Evolutionary conservation across 2,888 invertebrate species (phyloP).

Genomic region (Polia nebulosa): DNA sequence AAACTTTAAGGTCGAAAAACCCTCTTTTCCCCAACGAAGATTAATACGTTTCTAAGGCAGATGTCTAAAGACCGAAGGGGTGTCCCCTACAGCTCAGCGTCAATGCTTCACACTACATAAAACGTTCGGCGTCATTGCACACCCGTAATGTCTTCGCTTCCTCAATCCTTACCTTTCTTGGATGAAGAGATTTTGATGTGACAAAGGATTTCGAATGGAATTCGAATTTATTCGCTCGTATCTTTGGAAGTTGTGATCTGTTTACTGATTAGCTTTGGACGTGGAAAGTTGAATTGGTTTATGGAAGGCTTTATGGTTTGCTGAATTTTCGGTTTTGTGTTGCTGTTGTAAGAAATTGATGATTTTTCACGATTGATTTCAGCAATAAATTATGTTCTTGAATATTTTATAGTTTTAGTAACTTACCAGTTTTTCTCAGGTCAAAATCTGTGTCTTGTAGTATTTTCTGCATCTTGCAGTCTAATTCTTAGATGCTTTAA

Average conservation of each 20-base stretch:
- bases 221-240: constrained; percentile 59
- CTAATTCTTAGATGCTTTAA: too few relatives aligned
- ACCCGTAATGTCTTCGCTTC: constrained; percentile 73
- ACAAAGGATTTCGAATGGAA: constrained; percentile 62
- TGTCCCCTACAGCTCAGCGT: constrained; percentile 72
- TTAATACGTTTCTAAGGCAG: constrained; percentile 70
- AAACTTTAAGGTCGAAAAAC: constrained; percentile 63
- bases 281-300: neutral
- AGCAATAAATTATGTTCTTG: neutral
- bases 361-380: neutral
- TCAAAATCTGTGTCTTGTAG: neutral
- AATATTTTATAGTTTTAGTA: neutral
- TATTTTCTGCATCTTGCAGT: neutral
- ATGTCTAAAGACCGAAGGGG: constrained; percentile 74
- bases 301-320: neutral
- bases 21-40: constrained; percentile 56
- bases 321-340: neutral
- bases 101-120: constrained; percentile 88
- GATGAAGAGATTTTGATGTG: constrained; percentile 67
- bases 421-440: neutral
- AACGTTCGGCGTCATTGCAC: constrained; percentile 84
- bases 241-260: constrained; percentile 34
- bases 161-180: constrained; percentile 65
- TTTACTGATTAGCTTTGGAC: constrained; percentile 41
- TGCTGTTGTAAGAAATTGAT: neutral